Conservation (phyloP, 2,797 vertebrate genomes). For the Chaetodon trifasciatus region DNA sequence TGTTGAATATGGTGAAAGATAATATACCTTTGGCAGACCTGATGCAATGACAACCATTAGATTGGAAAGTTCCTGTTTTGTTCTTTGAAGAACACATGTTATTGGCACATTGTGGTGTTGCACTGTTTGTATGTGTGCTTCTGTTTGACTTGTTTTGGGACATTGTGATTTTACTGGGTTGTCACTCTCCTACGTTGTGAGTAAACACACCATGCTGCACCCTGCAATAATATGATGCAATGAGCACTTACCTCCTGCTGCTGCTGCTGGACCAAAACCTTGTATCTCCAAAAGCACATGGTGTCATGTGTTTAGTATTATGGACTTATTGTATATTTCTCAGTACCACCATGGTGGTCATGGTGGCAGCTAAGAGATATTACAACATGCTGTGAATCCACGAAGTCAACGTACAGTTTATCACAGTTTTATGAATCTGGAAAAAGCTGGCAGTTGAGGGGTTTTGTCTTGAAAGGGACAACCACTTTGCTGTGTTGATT, state of each 20-base stretch:
- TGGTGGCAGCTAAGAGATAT: background rate
- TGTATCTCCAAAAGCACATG: background rate
- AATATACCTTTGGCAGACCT: background rate
- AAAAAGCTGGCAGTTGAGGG: conserved; percentile 5
- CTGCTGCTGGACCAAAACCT: conserved; percentile 14
- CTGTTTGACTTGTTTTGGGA: conserved; percentile 24
- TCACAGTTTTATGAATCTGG: conserved; percentile 2
- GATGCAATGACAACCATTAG: background rate
- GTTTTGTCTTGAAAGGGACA: conserved; percentile 25
- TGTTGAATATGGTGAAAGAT: conserved; percentile 12
- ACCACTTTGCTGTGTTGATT: conserved; percentile 46
- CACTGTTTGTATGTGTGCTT: conserved; percentile 34
- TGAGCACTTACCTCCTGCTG: conserved; percentile 39
- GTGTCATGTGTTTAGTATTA: background rate
- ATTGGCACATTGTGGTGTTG: conserved; percentile 19
- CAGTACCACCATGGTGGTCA: background rate
- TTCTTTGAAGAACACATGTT: conserved; percentile 18
- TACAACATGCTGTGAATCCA: background rate
- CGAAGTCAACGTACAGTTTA: background rate
- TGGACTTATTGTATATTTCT: background rate
- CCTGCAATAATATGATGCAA: conserved; percentile 50
- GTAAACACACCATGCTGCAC: conserved; percentile 45
- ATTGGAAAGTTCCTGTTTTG: conserved; percentile 25
- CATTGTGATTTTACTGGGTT: conserved; percentile 35
- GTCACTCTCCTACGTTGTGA: conserved; percentile 24